Percentiles rank a stretch among this genome's conserved stretches.
These are phyloP conservation scores for Nesometra sesokonis DNA, from an alignment of 35 echinoderm and acorn worm species.

Conservation along the genomic window DNA sequence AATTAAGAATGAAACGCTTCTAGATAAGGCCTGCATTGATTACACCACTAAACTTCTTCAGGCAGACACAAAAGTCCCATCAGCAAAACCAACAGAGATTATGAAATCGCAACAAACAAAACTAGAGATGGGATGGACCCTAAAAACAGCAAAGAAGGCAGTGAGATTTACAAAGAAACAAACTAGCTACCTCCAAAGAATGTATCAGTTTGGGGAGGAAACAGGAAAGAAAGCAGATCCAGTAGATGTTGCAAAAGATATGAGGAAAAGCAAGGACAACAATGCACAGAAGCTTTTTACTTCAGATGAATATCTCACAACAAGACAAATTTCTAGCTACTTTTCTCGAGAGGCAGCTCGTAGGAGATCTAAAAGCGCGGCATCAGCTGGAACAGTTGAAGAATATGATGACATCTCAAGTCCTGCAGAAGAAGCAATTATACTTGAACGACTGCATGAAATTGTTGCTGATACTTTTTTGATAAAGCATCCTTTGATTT, in stretches of 20 bases:
- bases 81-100: no score
- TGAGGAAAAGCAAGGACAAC: neutral
- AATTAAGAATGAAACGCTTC: neutral
- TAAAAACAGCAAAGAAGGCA: neutral
- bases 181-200: neutral
- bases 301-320: no score
- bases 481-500: neutral
- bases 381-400: no score
- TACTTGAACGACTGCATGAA: no score
- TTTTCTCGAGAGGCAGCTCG: no score
- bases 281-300: neutral
- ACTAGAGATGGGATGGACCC: neutral
- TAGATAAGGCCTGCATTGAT: neutral
- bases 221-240: neutral
- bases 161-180: neutral
- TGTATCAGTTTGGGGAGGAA: conserved; percentile 2
- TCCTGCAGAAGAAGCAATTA: no score
- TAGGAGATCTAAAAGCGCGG: no score
- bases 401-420: no score
- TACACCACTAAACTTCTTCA: neutral
- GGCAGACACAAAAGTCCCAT: no score
- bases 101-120: neutral
- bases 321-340: no score
- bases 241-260: neutral
- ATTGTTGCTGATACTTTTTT: no score